Evolutionary conservation across 2,888 invertebrate genomes (phyloP).

Genomic region (Agrochola litura): DNA sequence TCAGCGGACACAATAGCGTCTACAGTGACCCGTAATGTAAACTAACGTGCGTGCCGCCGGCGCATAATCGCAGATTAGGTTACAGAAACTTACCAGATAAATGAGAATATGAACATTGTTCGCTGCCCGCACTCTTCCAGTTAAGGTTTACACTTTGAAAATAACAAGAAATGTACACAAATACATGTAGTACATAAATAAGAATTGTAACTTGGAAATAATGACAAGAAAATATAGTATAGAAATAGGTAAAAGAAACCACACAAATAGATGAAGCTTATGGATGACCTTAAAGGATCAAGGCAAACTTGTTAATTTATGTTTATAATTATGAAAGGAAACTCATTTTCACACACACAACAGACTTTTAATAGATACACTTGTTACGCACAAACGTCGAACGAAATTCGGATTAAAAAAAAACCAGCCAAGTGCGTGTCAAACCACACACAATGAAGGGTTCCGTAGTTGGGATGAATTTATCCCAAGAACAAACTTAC

Average conservation of each 20-base stretch:
- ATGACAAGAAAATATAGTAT: neutral
- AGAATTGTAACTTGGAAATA: neutral
- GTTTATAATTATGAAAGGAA: conserved; percentile 15
- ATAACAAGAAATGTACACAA: conserved; percentile 43
- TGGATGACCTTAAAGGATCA: conserved; percentile 5
- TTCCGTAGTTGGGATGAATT: no score
- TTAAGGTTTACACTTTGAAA: conserved; percentile 46
- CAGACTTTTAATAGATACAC: neutral
- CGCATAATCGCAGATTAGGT: conserved; percentile 76
- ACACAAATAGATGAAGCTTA: neutral
- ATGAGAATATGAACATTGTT: conserved; percentile 74
- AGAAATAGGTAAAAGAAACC: neutral
- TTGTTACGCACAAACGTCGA: neutral
- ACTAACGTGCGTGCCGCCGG: conserved; percentile 74
- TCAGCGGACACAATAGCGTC: conserved; percentile 63
- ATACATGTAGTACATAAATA: neutral
- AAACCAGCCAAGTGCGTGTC: no score
- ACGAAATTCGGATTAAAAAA: neutral
- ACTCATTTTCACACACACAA: conserved; percentile 13
- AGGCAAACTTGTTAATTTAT: conserved; percentile 7
- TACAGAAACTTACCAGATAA: conserved; percentile 78
- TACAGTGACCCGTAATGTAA: conserved; percentile 74
- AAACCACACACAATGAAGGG: no score
- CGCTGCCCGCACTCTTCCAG: conserved; percentile 50
- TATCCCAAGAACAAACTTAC: no score